Percentiles rank a stretch among this genome's conserved stretches.
These are phyloP conservation scores for Ivindomyrus marchei DNA, from an alignment of 2,113 vertebrate genomes.

Conservation along the genomic window DNA sequence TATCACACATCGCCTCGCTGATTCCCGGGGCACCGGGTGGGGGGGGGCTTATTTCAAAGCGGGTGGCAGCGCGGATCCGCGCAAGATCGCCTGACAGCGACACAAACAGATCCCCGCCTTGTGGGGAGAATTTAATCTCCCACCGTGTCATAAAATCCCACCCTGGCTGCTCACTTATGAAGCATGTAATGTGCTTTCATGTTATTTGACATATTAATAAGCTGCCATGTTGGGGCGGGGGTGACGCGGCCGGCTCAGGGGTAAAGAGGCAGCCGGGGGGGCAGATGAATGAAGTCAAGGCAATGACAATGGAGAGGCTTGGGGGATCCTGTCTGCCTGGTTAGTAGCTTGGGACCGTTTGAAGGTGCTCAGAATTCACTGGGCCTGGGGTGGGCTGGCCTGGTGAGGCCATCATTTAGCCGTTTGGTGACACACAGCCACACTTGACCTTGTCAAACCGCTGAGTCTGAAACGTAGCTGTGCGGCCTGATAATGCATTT, in stretches of 20 bases:
- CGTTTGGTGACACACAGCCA: neutral
- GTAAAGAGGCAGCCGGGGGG: neutral
- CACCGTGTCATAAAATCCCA: constrained; percentile 26
- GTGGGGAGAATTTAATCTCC: constrained; percentile 27
- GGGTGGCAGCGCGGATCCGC: neutral
- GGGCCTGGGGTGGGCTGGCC: neutral
- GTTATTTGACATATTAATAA: constrained; percentile 20
- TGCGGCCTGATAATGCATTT: neutral
- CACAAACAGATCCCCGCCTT: neutral
- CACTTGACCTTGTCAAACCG: neutral
- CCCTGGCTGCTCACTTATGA: constrained; percentile 19
- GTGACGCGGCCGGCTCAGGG: neutral
- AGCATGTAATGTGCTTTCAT: constrained; percentile 22
- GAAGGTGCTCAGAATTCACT: neutral
- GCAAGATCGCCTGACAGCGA: neutral
- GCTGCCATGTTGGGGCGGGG: neutral
- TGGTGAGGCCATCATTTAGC: neutral
- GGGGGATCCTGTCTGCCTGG: neutral
- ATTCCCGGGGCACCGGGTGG: neutral
- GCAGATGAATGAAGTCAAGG: neutral
- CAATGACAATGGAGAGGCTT: neutral
- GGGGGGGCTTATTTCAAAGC: neutral
- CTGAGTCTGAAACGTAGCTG: neutral
- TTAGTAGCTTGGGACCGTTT: neutral
- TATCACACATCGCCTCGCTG: constrained; percentile 18